Percentiles rank a stretch among this genome's conserved stretches.
These are phyloP conservation scores for Cyclargus thomasi DNA, from an alignment of 1,140 invertebrate species.

Conservation along the genomic window DNA sequence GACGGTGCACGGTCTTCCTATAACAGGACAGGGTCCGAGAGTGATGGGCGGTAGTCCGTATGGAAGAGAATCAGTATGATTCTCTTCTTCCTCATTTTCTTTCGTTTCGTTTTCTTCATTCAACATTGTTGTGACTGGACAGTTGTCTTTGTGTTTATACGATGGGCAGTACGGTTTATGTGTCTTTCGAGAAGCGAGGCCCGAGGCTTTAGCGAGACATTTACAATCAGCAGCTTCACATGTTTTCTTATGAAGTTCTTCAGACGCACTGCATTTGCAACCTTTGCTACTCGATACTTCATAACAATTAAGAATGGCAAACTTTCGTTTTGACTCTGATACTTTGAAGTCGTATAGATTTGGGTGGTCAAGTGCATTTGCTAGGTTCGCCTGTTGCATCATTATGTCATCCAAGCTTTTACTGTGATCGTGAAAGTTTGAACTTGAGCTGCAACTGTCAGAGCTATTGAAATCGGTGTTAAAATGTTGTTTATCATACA, in stretches of 20 bases:
- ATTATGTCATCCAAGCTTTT: neutral
- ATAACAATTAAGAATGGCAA: conserved; percentile 44
- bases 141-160: conserved; percentile 57
- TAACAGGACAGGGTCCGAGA: conserved; percentile 63
- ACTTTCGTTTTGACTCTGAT: conserved; percentile 32
- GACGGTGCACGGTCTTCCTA: conserved; percentile 56
- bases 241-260: conserved; percentile 39
- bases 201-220: conserved; percentile 49
- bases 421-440: neutral
- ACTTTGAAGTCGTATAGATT: conserved; percentile 44
- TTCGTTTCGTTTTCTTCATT: conserved; percentile 54
- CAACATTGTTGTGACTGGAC: conserved; percentile 54
- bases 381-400: neutral
- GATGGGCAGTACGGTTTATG: conserved; percentile 60
- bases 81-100: conserved; percentile 54
- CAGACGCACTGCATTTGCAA: conserved; percentile 57
- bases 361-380: conserved; percentile 7
- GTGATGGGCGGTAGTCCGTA: conserved; percentile 61
- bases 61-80: conserved; percentile 51
- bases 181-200: conserved; percentile 46
- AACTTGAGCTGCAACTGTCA: neutral
- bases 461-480: too few relatives aligned
- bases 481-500: conserved; percentile 27
- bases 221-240: conserved; percentile 63
- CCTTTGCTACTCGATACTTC: conserved; percentile 52